phyloP scores from a whole-genome alignment of 2,113 vertebrate species.

The Myotis yumanensis region DNA sequence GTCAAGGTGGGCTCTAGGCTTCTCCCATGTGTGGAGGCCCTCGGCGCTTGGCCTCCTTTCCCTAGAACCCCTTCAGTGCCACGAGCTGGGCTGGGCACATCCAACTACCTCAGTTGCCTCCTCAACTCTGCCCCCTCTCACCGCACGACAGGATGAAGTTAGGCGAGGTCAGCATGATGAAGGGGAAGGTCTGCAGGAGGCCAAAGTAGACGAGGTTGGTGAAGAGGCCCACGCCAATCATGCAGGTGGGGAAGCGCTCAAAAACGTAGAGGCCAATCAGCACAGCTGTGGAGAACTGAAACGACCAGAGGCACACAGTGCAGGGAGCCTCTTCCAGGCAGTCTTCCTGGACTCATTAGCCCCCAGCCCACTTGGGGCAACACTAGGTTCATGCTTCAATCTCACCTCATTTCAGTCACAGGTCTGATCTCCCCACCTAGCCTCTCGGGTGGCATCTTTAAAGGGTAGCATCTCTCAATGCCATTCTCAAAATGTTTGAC shows the following conservation, averaged over 20 bases:
- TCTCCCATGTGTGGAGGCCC: background rate
- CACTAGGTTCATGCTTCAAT: background rate
- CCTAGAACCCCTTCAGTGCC: background rate
- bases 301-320: background rate
- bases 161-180: conserved; percentile 95
- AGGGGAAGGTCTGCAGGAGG: conserved; percentile 94
- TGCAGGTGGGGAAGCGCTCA: conserved; percentile 90
- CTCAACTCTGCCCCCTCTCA: conserved; percentile 77
- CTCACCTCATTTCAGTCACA: background rate
- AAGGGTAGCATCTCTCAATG: background rate
- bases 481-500: conserved; percentile 1
- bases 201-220: conserved; percentile 97
- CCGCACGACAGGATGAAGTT: conserved; percentile 97
- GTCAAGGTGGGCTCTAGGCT: background rate
- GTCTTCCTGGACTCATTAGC: background rate
- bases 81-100: background rate
- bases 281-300: conserved; percentile 94
- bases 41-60: background rate
- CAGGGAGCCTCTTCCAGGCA: background rate
- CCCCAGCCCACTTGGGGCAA: background rate
- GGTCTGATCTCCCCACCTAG: background rate
- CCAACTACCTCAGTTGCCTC: background rate
- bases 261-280: conserved; percentile 93
- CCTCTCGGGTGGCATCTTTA: background rate
- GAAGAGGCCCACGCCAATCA: conserved; percentile 95